phyloP scores from a whole-genome alignment of 2,113 vertebrate species.

The Apteryx mantelli region DNA sequence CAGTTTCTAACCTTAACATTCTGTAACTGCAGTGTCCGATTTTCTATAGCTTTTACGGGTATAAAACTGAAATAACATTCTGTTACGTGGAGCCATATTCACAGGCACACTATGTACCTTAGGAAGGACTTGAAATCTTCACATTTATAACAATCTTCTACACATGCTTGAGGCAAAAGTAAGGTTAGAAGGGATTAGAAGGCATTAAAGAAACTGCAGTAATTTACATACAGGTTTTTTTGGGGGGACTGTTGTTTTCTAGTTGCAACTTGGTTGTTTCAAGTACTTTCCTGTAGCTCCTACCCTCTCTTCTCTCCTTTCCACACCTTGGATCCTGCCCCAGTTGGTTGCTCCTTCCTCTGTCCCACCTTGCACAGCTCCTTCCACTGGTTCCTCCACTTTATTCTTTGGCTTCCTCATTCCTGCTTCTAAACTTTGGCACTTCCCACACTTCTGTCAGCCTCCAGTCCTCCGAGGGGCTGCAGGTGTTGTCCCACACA shows the following conservation, averaged over 20 bases:
- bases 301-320: background rate
- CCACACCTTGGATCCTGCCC: too few relatives aligned
- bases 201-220: background rate
- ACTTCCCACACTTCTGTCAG: background rate
- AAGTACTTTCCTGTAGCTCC: background rate
- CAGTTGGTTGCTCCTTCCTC: background rate
- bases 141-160: background rate
- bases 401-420: background rate
- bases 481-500: background rate
- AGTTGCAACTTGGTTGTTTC: background rate
- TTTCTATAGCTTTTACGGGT: background rate
- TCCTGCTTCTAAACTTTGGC: background rate
- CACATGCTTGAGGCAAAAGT: background rate
- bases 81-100: background rate
- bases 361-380: background rate
- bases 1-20: rapidly evolving
- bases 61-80: background rate
- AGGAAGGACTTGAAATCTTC: background rate
- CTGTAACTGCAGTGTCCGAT: rapidly evolving
- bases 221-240: background rate
- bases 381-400: background rate
- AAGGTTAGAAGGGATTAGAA: background rate
- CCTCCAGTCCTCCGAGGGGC: background rate
- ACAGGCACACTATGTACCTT: rapidly evolving
- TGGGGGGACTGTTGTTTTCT: background rate